These are phyloP conservation scores for Dilophus febrilis DNA, from an alignment of 2,888 invertebrate species.

Conservation along the genomic window DNA sequence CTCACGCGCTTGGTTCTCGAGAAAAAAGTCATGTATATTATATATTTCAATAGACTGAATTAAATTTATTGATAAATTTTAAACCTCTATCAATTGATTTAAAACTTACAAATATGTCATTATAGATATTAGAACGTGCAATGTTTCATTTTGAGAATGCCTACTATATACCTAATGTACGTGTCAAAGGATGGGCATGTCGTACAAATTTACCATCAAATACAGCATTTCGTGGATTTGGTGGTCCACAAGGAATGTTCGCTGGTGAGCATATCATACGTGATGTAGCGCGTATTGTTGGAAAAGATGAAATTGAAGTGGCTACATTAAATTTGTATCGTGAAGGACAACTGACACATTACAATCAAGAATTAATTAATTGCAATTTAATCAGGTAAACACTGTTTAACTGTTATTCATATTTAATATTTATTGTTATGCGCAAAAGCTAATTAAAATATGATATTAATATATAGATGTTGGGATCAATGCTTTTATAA, in stretches of 20 bases:
- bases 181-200: slow-evolving; percentile 56
- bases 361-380: slow-evolving; percentile 50
- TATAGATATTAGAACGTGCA: slow-evolving; percentile 63
- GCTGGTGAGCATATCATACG: slow-evolving; percentile 61
- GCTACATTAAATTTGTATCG: slow-evolving; percentile 58
- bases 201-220: slow-evolving; percentile 82
- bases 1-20: not conserved
- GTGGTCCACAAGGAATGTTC: slow-evolving; percentile 84
- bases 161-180: slow-evolving; percentile 59
- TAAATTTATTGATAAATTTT: too few species aligned
- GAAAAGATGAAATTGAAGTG: slow-evolving; percentile 45
- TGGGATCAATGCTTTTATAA: slow-evolving; percentile 61
- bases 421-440: not conserved
- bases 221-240: slow-evolving; percentile 87
- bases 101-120: slow-evolving; percentile 11
- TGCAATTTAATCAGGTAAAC: slow-evolving; percentile 45
- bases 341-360: slow-evolving; percentile 63
- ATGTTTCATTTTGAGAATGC: slow-evolving; percentile 72
- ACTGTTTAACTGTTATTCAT: not conserved
- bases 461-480: slow-evolving; percentile 33
- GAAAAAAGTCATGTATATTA: too few species aligned
- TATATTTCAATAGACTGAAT: too few species aligned
- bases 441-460: not conserved
- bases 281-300: slow-evolving; percentile 53
- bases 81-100: too few species aligned